Evolutionary conservation across 2,888 invertebrate species (phyloP).

Genomic region (Clepsis dumicolana): DNA sequence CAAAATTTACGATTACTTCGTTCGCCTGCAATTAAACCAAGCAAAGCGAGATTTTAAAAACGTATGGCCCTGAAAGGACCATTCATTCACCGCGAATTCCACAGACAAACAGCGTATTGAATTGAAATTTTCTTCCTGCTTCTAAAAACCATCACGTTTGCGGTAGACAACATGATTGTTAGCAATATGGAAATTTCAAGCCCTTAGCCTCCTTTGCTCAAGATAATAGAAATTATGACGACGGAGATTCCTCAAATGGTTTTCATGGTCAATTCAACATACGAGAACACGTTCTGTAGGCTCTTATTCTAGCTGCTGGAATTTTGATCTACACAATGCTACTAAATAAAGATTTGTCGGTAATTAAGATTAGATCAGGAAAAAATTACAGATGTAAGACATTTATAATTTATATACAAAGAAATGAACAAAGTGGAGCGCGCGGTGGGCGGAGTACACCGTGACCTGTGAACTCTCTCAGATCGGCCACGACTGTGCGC

Average conservation of each 20-base stretch:
- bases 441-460: slow-evolving; percentile 70
- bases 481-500: slow-evolving; percentile 50
- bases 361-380: slow-evolving; percentile 24
- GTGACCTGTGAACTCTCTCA: slow-evolving; percentile 68
- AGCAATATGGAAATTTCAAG: slow-evolving; percentile 48
- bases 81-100: slow-evolving; percentile 4
- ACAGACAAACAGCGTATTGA: neutral
- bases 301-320: neutral
- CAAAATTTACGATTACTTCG: no score
- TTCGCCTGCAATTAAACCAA: neutral
- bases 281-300: neutral
- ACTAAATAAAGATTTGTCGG: neutral
- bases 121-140: slow-evolving; percentile 10
- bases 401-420: slow-evolving; percentile 50
- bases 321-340: neutral
- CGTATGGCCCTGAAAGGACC: no score
- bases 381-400: slow-evolving; percentile 30
- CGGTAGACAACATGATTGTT: slow-evolving; percentile 45
- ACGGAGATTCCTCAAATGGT: slow-evolving; percentile 9
- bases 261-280: slow-evolving; percentile 4
- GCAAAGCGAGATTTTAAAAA: no score
- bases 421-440: slow-evolving; percentile 66
- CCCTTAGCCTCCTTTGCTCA: slow-evolving; percentile 39
- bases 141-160: slow-evolving; percentile 44
- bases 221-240: slow-evolving; percentile 19